phyloP scores from a whole-genome alignment of 2,888 invertebrate genomes.

The Parelbella ahira region DNA sequence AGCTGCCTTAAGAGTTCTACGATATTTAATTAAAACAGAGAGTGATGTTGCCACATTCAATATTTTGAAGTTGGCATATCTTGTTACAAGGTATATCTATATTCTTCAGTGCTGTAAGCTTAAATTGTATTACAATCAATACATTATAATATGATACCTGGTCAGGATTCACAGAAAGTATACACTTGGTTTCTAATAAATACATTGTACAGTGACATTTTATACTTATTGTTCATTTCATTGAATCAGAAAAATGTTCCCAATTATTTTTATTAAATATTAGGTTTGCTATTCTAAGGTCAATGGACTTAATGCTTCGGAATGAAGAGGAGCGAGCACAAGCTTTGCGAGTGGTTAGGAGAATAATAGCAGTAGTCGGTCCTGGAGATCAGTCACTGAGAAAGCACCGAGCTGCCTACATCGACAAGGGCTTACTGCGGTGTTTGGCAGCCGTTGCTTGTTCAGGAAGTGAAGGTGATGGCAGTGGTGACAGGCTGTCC shows the following conservation, averaged over 20 bases:
- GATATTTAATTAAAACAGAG: slow-evolving; percentile 89
- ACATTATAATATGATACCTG: no score
- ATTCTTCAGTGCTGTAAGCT: neutral
- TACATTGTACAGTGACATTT: no score
- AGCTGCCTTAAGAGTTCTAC: slow-evolving; percentile 91
- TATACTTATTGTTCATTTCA: no score
- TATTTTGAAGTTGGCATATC: slow-evolving; percentile 89
- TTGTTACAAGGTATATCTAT: slow-evolving; percentile 84
- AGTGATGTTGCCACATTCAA: slow-evolving; percentile 90
- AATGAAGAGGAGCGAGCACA: slow-evolving; percentile 97
- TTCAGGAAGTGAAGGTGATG: slow-evolving; percentile 87
- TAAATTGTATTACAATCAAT: neutral
- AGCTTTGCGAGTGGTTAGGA: slow-evolving; percentile 90
- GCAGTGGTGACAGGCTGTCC: slow-evolving; percentile 87
- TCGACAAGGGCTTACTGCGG: slow-evolving; percentile 88
- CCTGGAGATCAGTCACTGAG: slow-evolving; percentile 84
- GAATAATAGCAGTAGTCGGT: slow-evolving; percentile 65
- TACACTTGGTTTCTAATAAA: no score
- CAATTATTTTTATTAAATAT: no score
- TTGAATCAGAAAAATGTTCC: no score
- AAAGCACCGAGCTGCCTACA: slow-evolving; percentile 83
- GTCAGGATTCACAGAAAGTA: no score
- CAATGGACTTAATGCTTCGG: slow-evolving; percentile 92
- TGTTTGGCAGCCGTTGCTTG: slow-evolving; percentile 90
- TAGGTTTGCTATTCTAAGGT: no score